phyloP scores from a whole-genome alignment of 1,140 invertebrate species.

The Nixonia krombeini region DNA sequence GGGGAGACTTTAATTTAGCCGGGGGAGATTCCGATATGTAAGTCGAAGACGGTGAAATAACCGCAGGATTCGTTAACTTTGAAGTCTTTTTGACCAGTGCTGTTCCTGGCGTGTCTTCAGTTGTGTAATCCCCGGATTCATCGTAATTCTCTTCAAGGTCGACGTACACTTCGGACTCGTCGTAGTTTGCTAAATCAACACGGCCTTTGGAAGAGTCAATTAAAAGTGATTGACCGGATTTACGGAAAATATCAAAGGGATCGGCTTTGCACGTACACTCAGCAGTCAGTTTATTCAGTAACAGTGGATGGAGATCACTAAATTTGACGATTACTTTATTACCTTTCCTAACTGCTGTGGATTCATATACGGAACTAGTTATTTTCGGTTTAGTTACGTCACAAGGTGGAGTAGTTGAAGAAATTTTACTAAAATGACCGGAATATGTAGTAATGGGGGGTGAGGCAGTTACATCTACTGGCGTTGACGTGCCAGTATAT shows the following conservation, averaged over 20 bases:
- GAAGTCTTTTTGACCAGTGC: neutral
- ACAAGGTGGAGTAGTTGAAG: constrained; percentile 40
- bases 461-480: constrained; percentile 28
- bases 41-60: neutral
- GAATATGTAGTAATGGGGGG: constrained; percentile 49
- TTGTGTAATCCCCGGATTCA: constrained; percentile 21
- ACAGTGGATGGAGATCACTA: constrained; percentile 78
- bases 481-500: constrained; percentile 16
- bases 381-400: constrained; percentile 21
- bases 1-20: constrained; percentile 4
- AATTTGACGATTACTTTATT: constrained; percentile 77
- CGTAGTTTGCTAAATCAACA: constrained; percentile 64
- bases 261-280: constrained; percentile 82
- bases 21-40: constrained; percentile 12
- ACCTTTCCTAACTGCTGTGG: constrained; percentile 41
- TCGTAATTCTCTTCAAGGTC: constrained; percentile 57
- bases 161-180: constrained; percentile 66
- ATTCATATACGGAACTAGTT: constrained; percentile 5
- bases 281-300: constrained; percentile 79
- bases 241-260: constrained; percentile 68
- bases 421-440: constrained; percentile 28
- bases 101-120: constrained; percentile 19
- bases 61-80: neutral
- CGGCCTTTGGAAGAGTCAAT: constrained; percentile 62
- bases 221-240: constrained; percentile 46